These are phyloP conservation scores for Siniperca chuatsi DNA, from an alignment of 2,113 vertebrate genomes.

Conservation along the genomic window DNA sequence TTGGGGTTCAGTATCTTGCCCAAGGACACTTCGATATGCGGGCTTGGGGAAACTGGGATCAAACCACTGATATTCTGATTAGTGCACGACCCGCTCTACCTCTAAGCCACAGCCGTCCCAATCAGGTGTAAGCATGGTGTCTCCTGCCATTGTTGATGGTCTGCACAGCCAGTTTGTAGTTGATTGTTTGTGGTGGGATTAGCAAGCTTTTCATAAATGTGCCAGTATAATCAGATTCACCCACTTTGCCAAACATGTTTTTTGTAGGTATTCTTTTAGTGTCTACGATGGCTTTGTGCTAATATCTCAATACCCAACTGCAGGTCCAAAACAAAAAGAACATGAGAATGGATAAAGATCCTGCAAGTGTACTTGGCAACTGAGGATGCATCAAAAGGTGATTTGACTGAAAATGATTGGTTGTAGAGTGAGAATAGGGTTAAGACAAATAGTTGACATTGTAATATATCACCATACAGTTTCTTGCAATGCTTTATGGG, in stretches of 20 bases:
- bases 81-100: too few species aligned
- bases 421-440: neutral
- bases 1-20: too few species aligned
- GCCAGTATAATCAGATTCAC: conserved; percentile 3
- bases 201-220: conserved; percentile 2
- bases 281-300: neutral
- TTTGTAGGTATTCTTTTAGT: neutral
- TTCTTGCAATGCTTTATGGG: neutral
- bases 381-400: neutral
- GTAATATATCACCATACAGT: neutral
- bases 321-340: neutral
- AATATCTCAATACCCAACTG: neutral
- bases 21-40: too few species aligned
- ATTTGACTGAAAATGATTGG: conserved; percentile 24
- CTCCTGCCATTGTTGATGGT: conserved; percentile 4
- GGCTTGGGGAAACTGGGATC: too few species aligned
- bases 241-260: conserved; percentile 1
- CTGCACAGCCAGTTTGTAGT: conserved; percentile 3
- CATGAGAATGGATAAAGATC: neutral
- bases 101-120: too few species aligned
- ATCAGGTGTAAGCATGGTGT: neutral
- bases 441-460: neutral
- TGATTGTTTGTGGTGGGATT: conserved; percentile 16
- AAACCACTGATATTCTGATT: too few species aligned
- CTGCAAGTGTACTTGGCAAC: neutral